Base-by-base conservation (phyloP, 2,797 vertebrate species). In the Pygocentrus nattereri region DNA sequence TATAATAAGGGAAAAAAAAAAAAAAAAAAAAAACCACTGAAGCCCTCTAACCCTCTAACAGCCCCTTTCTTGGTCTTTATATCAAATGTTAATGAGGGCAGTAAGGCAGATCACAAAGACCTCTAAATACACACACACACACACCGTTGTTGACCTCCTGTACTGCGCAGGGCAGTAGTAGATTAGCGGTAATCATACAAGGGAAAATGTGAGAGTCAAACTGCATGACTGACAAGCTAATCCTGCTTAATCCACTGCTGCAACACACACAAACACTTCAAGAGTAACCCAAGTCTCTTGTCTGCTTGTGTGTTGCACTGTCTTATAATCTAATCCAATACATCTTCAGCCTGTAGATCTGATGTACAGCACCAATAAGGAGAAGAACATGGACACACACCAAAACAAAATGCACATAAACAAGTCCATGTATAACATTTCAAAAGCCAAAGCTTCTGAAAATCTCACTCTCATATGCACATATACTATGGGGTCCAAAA, bases 191-290 rank as follows among this genome's bases (percentile, higher is more conserved):
- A 50, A 76, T 79, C 61, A 75, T 38, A 44, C 73, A 71, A 31
- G 11, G 71, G 31, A 64, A 59, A 67, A 74, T 84, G 25, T 84
- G 30, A 76, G 59, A 74, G 70, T 75, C 50, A 86, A 79, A 71
- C 71, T 76, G 71, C 52, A 67, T 76, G 30, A 74, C 54, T 81
- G 71, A 79, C 73, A 30, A 82, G 61, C 64, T 80, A 82, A 69
- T 80, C 76, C 76, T 61, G 11, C 38, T 44, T 78, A 78, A 82
- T 78, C 81, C 67, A 78, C 41, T 74, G 6, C 18, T 31, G 13
- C 12, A 82, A 75, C 61, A 27, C 54, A 68, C 65, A 47, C 38
- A 72, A 38, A 56, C 81, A 71, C 70, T 25, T 61, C 12, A 27
- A 27, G 12, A 62, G 59, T 30, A 62, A 34, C 30, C 2, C 10